Evolutionary conservation across 2,797 vertebrate species (phyloP).

Genomic region (Catharus ustulatus): DNA sequence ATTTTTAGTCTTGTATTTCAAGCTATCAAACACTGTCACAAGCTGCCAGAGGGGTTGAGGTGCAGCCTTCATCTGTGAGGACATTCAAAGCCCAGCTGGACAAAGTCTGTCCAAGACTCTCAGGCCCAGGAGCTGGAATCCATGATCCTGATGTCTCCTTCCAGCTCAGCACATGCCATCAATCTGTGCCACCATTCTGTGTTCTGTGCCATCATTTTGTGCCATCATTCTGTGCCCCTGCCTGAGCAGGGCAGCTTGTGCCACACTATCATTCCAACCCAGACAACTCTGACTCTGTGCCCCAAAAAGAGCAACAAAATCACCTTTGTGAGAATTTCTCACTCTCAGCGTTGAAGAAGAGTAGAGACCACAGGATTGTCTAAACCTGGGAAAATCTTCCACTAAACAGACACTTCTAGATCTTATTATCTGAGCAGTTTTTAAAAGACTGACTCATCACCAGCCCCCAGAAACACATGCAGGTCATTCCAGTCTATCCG

Average conservation of each 20-base stretch:
- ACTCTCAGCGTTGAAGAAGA: accelerated
- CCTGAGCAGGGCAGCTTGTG: too few relatives aligned
- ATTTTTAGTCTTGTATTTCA: not conserved
- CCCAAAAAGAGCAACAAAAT: not conserved
- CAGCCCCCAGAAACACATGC: not conserved
- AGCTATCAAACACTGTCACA: not conserved
- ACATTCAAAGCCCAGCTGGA: too few relatives aligned
- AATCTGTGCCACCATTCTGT: too few relatives aligned
- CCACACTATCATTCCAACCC: not conserved
- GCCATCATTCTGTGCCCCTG: too few relatives aligned
- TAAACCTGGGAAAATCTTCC: not conserved
- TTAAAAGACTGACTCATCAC: not conserved
- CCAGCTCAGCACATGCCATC: too few relatives aligned
- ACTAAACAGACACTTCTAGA: not conserved
- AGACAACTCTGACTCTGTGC: not conserved
- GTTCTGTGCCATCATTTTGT: too few relatives aligned
- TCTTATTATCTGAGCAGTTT: not conserved
- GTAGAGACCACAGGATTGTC: not conserved
- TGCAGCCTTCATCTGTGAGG: too few relatives aligned
- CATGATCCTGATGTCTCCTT: too few relatives aligned
- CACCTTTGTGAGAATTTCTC: not conserved
- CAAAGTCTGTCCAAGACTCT: too few relatives aligned
- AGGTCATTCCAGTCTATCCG: not conserved
- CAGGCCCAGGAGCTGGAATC: too few relatives aligned
- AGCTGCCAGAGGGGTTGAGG: too few relatives aligned